Conservation (phyloP, 1,140 invertebrate genomes). For the Periplaneta americana region DNA sequence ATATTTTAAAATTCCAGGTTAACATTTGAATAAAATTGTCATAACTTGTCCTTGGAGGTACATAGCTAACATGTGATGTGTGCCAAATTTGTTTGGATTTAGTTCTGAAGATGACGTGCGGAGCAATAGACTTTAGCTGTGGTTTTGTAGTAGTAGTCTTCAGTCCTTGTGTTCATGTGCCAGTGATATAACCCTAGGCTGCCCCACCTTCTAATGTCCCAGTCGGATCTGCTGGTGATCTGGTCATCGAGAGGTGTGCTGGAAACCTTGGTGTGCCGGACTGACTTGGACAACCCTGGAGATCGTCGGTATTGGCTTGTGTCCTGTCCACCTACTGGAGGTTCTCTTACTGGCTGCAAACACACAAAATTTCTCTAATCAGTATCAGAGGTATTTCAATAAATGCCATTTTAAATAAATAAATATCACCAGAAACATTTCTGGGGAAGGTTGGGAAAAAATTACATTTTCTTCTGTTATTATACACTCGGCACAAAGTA, state of each 20-base stretch:
- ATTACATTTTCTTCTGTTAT: too few relatives aligned
- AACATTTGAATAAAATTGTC: neutral
- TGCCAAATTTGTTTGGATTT: neutral
- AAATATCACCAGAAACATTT: too few relatives aligned
- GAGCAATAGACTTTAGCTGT: neutral
- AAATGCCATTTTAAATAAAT: too few relatives aligned
- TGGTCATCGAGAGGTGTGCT: conserved; percentile 46
- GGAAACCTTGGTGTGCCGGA: conserved; percentile 44
- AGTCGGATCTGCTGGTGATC: conserved; percentile 37
- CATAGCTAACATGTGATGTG: neutral
- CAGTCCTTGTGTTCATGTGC: neutral
- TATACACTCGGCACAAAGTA: too few relatives aligned
- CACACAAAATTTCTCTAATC: conserved; percentile 15
- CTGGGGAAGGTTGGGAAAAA: too few relatives aligned
- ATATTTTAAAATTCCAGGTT: neutral
- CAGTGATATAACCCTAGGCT: neutral
- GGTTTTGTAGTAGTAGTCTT: neutral
- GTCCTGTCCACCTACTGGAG: conserved; percentile 27
- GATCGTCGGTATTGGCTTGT: conserved; percentile 30
- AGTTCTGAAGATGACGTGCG: neutral
- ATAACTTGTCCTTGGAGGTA: neutral
- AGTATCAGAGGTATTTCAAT: neutral
- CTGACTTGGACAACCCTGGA: conserved; percentile 37
- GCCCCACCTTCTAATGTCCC: conserved; percentile 24
- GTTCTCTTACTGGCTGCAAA: conserved; percentile 40